Conservation (phyloP, 2,888 invertebrate genomes). For the Choreutis nemorana region DNA sequence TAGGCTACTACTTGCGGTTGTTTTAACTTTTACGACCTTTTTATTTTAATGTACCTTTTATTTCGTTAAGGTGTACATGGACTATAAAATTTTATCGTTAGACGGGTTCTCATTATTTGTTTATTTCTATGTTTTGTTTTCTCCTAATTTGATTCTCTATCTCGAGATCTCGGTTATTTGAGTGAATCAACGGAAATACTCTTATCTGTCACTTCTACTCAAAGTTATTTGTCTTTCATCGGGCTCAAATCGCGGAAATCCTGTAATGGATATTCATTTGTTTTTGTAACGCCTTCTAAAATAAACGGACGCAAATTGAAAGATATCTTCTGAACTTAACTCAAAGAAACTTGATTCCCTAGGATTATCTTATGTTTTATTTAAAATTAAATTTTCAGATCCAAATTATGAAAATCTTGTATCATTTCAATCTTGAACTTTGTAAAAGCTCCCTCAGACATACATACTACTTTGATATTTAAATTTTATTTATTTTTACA, state of each 20-base stretch:
- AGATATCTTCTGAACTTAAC: too few species aligned
- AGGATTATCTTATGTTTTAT: too few species aligned
- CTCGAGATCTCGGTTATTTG: conserved; percentile 15
- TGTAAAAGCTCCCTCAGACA: too few species aligned
- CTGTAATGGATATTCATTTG: conserved; percentile 55
- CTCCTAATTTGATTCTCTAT: conserved; percentile 2
- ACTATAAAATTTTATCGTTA: conserved; percentile 23
- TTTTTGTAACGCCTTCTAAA: too few species aligned
- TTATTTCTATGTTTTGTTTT: conserved; percentile 8
- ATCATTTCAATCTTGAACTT: too few species aligned
- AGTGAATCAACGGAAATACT: conserved; percentile 39
- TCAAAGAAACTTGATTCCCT: too few species aligned
- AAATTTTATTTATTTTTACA: too few species aligned
- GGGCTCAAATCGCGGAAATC: conserved; percentile 50
- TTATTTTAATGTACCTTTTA: conserved; percentile 29
- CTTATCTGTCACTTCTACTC: conserved; percentile 47
- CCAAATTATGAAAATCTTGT: too few species aligned
- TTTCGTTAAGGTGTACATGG: conserved; percentile 21
- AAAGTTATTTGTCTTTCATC: conserved; percentile 56
- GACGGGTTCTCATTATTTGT: conserved; percentile 12
- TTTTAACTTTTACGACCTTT: conserved; percentile 29
- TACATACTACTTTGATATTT: too few species aligned
- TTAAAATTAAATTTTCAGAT: too few species aligned
- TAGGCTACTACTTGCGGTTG: conserved; percentile 22
- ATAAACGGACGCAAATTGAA: too few species aligned